Conservation (phyloP, 1,140 invertebrate species). For the Drosophila parvula region DNA sequence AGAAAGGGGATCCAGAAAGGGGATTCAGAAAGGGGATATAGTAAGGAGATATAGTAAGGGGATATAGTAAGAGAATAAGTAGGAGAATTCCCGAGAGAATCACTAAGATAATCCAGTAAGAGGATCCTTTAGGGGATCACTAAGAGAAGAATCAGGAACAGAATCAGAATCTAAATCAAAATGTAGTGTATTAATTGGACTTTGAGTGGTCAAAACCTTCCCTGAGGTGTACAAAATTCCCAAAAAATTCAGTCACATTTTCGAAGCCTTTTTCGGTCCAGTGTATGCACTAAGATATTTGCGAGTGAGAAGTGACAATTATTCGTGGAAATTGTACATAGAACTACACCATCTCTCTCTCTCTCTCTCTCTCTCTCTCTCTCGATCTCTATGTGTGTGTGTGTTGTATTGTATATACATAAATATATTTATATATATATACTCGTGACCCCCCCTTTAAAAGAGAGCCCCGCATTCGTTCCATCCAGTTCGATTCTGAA, state of each 20-base stretch:
- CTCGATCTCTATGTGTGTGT: constrained; percentile 24
- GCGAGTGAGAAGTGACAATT: constrained; percentile 45
- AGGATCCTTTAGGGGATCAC: not conserved
- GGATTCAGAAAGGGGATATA: not conserved
- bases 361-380: constrained; percentile 8
- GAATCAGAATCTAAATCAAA: constrained; percentile 14
- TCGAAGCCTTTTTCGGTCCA: not conserved
- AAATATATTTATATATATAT: constrained; percentile 13
- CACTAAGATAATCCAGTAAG: too few relatives aligned
- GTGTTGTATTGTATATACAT: constrained; percentile 21
- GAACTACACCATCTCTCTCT: constrained; percentile 13
- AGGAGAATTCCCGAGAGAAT: not conserved
- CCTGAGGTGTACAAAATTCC: too few relatives aligned
- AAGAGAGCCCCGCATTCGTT: constrained; percentile 7
- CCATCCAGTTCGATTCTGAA: constrained; percentile 45
- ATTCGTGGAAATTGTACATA: constrained; percentile 36
- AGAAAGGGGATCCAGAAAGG: not conserved
- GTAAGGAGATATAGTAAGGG: not conserved
- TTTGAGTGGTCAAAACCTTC: not conserved
- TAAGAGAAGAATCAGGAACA: not conserved
- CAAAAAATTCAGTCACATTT: not conserved
- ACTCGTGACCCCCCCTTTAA: not conserved
- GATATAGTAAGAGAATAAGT: not conserved
- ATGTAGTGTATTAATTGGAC: not conserved
- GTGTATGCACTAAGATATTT: not conserved